Evolutionary conservation across 2,113 vertebrate genomes (phyloP), one percentile per base, ranked within the genome.

Genomic region (Macrotus californicus): DNA sequence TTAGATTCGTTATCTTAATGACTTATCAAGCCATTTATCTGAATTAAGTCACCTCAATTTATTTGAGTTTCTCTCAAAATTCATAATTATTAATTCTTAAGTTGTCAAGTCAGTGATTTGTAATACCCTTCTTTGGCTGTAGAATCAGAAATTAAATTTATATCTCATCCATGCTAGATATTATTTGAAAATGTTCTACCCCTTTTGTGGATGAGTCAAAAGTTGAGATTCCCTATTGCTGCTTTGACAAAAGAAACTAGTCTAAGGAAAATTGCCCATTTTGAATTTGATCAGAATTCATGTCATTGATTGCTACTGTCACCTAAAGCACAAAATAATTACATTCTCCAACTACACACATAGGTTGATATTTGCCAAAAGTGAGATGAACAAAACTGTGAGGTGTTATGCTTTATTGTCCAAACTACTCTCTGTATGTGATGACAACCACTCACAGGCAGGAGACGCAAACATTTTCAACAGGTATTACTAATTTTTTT

Each of bases 31-130:
- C 34, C 52, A 31, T 6, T 92, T 91, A 81, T 61, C 39, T 61
- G 39, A 87, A 93, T 96, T 77, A 93, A 95, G 91, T 75, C 34
- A 93, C 72, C 61, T 93, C 41, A 72, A 72, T 29, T 96, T 89
- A 85, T 56, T 67, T 56, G 15, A 70, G 76, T 89, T 66, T 50
- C 64, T 64, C 43, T 82, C 22, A 48, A 94, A 95, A 82, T 92
- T 70, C 34, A 15, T 80, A 91, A 96, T 66, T 59, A 69, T 70
- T 73, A 64, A 83, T 89, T 87, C 61, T 70, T 91, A 24, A 84
- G 34, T 41, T 84, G 64, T 87, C 66, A 82, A 83, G 50, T 81
- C 26, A 82, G n/a, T 70, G 31, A 61, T 79, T 19, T 89, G 36
- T 77, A 86, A 91, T 77, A 88, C 22, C 31, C 14, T 84, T 29